Percentiles rank a stretch among this genome's conserved stretches.
These are phyloP conservation scores for Acleris literana DNA, from an alignment of 2,888 invertebrate species.

Conservation along the genomic window DNA sequence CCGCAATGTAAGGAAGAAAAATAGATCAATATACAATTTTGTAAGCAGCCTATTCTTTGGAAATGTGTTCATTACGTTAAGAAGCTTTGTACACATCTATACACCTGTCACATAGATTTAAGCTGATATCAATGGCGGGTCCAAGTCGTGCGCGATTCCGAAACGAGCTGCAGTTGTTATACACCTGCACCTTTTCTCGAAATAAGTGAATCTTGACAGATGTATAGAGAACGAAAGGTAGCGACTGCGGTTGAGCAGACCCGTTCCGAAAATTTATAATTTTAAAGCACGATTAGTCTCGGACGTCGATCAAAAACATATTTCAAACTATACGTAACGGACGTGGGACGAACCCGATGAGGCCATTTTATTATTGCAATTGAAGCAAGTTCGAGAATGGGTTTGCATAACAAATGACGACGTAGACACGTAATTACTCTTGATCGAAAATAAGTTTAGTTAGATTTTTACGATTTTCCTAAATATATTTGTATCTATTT, in stretches of 20 bases:
- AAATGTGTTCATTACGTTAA: constrained; percentile 17
- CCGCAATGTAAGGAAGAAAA: constrained; percentile 4
- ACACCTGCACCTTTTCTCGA: constrained; percentile 9
- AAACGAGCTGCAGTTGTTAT: constrained; percentile 11
- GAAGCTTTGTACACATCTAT: constrained; percentile 26
- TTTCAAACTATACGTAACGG: constrained; percentile 9
- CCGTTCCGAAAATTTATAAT: constrained; percentile 21
- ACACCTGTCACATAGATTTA: constrained; percentile 36
- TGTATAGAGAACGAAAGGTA: constrained; percentile 26
- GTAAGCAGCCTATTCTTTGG: constrained; percentile 9
- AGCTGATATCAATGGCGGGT: constrained; percentile 32
- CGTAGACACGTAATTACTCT: constrained; percentile 57
- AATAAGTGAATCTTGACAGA: constrained; percentile 32
- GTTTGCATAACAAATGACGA: constrained; percentile 47
- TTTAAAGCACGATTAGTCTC: constrained; percentile 34
- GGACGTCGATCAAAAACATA: constrained; percentile 4
- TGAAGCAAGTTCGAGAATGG: constrained; percentile 48
- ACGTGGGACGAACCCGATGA: constrained; percentile 41
- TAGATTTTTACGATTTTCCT: constrained; percentile 66
- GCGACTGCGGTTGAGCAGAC: constrained; percentile 26
- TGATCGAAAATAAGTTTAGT: constrained; percentile 67
- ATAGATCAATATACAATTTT: constrained; percentile 5
- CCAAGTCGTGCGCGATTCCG: constrained; percentile 14
- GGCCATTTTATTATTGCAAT: constrained; percentile 55
- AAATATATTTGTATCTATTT: constrained; percentile 56